A percentile compares a stretch with the other conserved stretches of the same genome.
These are phyloP conservation scores for Smutsia gigantea DNA, from an alignment of 2,797 vertebrate species.

Conservation along the genomic window DNA sequence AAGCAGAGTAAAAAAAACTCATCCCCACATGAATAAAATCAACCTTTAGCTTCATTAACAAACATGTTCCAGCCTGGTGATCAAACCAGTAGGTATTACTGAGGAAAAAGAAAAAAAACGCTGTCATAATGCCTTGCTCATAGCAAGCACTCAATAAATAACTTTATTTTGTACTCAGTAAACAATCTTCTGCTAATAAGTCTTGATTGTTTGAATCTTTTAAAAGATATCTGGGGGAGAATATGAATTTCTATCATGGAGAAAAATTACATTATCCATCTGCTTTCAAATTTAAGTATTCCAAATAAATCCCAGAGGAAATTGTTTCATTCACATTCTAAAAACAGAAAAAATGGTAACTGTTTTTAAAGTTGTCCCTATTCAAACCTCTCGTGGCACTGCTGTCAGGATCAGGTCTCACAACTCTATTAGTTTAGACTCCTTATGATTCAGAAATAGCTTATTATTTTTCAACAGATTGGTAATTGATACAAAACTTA, in stretches of 20 bases:
- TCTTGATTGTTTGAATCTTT: not conserved
- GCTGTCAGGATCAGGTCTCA: not conserved
- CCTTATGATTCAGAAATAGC: constrained; percentile 56
- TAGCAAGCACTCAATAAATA: not conserved
- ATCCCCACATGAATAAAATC: not conserved
- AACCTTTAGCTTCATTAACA: not conserved
- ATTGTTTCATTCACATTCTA: not conserved
- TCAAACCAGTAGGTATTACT: not conserved
- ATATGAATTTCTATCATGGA: not conserved
- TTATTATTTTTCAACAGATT: not conserved
- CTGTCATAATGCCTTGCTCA: not conserved
- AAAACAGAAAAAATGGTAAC: not conserved
- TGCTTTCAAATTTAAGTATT: constrained; percentile 50
- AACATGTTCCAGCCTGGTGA: not conserved
- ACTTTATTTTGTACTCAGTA: not conserved
- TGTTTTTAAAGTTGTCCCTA: not conserved
- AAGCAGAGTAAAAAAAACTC: not conserved
- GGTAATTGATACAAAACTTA: not conserved
- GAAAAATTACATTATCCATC: not conserved
- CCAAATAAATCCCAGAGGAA: not conserved
- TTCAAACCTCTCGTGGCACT: not conserved
- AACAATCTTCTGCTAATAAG: not conserved
- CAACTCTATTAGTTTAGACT: not conserved
- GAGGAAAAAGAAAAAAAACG: not conserved
- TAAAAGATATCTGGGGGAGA: not conserved